phyloP scores from a whole-genome alignment of 2,888 invertebrate species.

The Temnothorax ravouxi region DNA sequence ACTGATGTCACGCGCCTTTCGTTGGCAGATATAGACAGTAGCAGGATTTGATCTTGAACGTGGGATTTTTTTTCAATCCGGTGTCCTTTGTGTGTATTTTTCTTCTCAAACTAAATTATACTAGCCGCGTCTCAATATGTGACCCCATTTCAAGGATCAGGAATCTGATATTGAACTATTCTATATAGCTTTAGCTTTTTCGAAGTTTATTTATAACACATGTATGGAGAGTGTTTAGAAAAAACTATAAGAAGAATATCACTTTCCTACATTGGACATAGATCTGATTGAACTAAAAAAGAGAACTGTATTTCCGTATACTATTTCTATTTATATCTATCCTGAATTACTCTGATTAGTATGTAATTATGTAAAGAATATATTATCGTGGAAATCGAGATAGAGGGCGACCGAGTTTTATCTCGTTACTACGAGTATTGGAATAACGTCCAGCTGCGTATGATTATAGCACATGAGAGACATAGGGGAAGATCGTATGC shows the following conservation, averaged over 20 bases:
- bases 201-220: background rate
- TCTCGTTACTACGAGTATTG: constrained; percentile 43
- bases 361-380: constrained; percentile 9
- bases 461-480: too few species aligned
- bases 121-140: background rate
- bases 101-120: constrained; percentile 29
- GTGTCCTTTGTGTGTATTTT: constrained; percentile 14
- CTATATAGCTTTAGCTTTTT: constrained; percentile 14
- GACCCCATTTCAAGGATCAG: constrained; percentile 5
- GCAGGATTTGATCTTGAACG: constrained; percentile 11
- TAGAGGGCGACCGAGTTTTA: constrained; percentile 1
- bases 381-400: background rate
- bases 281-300: background rate
- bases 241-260: background rate
- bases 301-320: background rate
- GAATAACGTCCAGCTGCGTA: constrained; percentile 45
- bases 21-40: background rate
- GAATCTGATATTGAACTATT: constrained; percentile 20
- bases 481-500: constrained; percentile 25
- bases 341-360: background rate
- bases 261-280: background rate
- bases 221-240: background rate
- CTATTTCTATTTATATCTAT: background rate
- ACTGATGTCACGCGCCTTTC: constrained; percentile 44
- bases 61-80: constrained; percentile 34